A percentile compares a stretch with the other conserved stretches of the same genome.
Evolutionary conservation across 2,888 invertebrate genomes (phyloP).

Genomic region (Augiades crinisus): DNA sequence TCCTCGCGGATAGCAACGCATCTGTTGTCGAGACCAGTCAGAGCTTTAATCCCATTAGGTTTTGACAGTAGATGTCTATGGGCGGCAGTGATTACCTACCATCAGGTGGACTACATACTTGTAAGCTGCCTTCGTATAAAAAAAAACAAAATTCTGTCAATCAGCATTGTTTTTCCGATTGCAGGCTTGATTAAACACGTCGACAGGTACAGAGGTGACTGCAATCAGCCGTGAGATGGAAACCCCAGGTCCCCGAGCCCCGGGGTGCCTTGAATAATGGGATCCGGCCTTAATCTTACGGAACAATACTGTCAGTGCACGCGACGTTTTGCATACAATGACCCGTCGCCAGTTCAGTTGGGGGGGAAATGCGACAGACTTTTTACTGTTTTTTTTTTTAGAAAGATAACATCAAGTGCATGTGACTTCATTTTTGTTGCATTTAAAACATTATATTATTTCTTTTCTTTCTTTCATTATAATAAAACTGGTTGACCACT

Average conservation of each 20-base stretch:
- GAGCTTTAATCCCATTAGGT: too few relatives aligned
- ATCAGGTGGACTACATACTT: too few relatives aligned
- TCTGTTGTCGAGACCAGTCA: too few relatives aligned
- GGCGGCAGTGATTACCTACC: too few relatives aligned
- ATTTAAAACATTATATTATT: too few relatives aligned
- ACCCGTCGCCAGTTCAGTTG: constrained; percentile 46
- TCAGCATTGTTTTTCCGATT: constrained; percentile 71
- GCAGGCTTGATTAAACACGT: constrained; percentile 67
- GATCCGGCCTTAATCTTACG: constrained; percentile 67
- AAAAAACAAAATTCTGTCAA: constrained; percentile 39
- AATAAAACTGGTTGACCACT: too few relatives aligned
- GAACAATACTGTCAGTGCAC: constrained; percentile 70
- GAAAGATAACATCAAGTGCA: neutral
- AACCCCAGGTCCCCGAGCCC: constrained; percentile 51
- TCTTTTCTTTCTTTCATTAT: too few relatives aligned
- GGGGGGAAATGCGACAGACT: constrained; percentile 51
- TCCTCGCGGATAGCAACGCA: too few relatives aligned
- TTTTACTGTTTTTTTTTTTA: constrained; percentile 24
- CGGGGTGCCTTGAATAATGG: constrained; percentile 62
- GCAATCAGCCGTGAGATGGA: constrained; percentile 68
- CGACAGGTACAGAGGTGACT: constrained; percentile 38
- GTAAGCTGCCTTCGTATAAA: too few relatives aligned
- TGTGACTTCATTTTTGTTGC: too few relatives aligned
- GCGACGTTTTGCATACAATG: constrained; percentile 77
- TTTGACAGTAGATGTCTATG: too few relatives aligned